Evolutionary conservation across 2,113 vertebrate genomes (phyloP).

Genomic region (Triplophysa dalaica): DNA sequence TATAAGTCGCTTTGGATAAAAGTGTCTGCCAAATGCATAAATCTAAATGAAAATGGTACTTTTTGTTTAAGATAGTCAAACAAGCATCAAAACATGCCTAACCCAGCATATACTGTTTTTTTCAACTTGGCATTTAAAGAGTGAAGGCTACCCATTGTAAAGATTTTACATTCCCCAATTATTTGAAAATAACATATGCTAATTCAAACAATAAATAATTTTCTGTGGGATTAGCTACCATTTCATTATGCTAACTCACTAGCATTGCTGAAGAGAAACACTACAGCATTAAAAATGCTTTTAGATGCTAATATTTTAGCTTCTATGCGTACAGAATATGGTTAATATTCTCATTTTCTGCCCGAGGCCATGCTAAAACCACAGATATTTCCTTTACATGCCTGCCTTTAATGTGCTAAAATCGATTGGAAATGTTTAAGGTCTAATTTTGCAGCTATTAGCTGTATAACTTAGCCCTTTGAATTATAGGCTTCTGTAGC

Average conservation of each 20-base stretch:
- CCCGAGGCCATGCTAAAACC: slow-evolving; percentile 12
- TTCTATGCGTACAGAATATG: slow-evolving; percentile 21
- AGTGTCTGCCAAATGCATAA: too few species aligned
- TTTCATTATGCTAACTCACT: neutral
- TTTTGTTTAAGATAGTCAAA: too few species aligned
- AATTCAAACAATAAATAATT: neutral
- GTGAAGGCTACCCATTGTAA: neutral
- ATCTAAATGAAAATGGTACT: too few species aligned
- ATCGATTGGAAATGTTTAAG: neutral
- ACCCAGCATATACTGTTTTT: too few species aligned
- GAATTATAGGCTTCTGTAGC: neutral
- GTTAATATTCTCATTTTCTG: slow-evolving; percentile 10
- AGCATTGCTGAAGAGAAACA: neutral
- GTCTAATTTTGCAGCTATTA: neutral
- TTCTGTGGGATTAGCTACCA: neutral
- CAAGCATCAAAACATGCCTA: too few species aligned
- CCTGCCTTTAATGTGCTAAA: neutral
- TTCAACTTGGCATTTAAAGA: neutral
- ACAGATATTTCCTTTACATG: neutral
- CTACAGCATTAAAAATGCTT: slow-evolving; percentile 12
- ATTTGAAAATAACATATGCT: neutral
- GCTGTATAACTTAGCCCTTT: neutral
- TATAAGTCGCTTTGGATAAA: too few species aligned
- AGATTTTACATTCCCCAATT: neutral
- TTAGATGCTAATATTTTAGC: slow-evolving; percentile 20